Percentiles rank a stretch among this genome's conserved stretches.
phyloP scores from a whole-genome alignment of 2,113 vertebrate genomes.

The Crotalus viridis region DNA sequence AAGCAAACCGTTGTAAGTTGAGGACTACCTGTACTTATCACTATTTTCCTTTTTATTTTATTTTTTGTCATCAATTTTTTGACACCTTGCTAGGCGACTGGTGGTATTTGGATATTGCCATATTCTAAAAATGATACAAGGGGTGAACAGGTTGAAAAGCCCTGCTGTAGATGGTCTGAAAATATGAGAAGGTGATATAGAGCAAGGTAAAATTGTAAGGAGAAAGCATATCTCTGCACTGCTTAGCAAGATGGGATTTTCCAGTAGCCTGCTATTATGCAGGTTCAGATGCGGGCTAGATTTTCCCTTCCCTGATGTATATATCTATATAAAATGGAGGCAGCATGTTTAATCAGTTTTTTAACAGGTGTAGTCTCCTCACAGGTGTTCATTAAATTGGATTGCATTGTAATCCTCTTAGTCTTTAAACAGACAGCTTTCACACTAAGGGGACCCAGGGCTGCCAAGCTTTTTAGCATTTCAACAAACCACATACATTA shows the following conservation, averaged over 20 bases:
- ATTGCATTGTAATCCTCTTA: slow-evolving; percentile 51
- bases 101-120: too few relatives aligned
- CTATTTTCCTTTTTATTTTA: too few relatives aligned
- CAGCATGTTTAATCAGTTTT: slow-evolving; percentile 49
- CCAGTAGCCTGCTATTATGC: not conserved
- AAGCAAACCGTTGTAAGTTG: too few relatives aligned
- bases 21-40: too few relatives aligned
- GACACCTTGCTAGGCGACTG: too few relatives aligned
- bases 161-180: not conserved
- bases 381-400: slow-evolving; percentile 58
- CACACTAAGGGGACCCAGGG: slow-evolving; percentile 10
- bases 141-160: too few relatives aligned
- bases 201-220: not conserved
- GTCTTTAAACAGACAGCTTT: slow-evolving; percentile 42
- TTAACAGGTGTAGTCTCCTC: slow-evolving; percentile 52
- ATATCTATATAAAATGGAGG: slow-evolving; percentile 35
- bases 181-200: not conserved
- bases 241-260: not conserved
- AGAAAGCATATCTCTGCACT: not conserved
- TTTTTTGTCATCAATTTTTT: too few relatives aligned
- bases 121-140: too few relatives aligned
- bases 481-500: slow-evolving; percentile 18
- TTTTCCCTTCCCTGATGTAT: slow-evolving; percentile 42
- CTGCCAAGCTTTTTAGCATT: slow-evolving; percentile 11
- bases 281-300: not conserved